phyloP scores from a whole-genome alignment of 2,888 invertebrate genomes.

The Colostygia pectinataria region DNA sequence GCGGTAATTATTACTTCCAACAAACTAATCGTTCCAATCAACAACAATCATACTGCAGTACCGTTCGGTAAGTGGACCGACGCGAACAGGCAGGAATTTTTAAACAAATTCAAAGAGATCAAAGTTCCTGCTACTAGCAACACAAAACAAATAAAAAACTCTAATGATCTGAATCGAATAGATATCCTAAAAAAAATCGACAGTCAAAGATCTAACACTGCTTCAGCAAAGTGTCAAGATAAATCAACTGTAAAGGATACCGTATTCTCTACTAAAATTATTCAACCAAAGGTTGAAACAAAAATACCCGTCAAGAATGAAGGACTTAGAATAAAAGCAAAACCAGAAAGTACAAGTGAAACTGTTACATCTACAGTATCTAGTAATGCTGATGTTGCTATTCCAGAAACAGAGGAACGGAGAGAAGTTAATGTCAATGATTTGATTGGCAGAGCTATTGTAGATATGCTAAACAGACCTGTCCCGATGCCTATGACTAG shows the following conservation, averaged over 20 bases:
- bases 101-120: slow-evolving; percentile 70
- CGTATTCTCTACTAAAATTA: slow-evolving; percentile 56
- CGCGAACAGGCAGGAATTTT: slow-evolving; percentile 71
- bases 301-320: slow-evolving; percentile 37
- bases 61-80: slow-evolving; percentile 79
- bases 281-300: slow-evolving; percentile 33
- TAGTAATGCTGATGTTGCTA: slow-evolving; percentile 17
- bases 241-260: slow-evolving; percentile 58
- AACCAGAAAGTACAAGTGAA: slow-evolving; percentile 15
- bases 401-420: slow-evolving; percentile 36
- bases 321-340: slow-evolving; percentile 26
- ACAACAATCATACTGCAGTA: slow-evolving; percentile 63
- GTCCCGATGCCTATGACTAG: slow-evolving; percentile 43
- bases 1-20: slow-evolving; percentile 12
- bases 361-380: slow-evolving; percentile 23
- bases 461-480: slow-evolving; percentile 67
- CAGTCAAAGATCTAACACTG: slow-evolving; percentile 59
- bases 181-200: slow-evolving; percentile 74
- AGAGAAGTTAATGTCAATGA: slow-evolving; percentile 66
- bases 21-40: slow-evolving; percentile 30
- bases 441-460: slow-evolving; percentile 73
- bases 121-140: slow-evolving; percentile 59
- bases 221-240: slow-evolving; percentile 57
- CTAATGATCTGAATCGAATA: slow-evolving; percentile 73
- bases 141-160: slow-evolving; percentile 71